A percentile compares a stretch with the other conserved stretches of the same genome.
These are phyloP conservation scores for Coregonus ussuriensis DNA, from an alignment of 2,797 vertebrate genomes.

Conservation along the genomic window DNA sequence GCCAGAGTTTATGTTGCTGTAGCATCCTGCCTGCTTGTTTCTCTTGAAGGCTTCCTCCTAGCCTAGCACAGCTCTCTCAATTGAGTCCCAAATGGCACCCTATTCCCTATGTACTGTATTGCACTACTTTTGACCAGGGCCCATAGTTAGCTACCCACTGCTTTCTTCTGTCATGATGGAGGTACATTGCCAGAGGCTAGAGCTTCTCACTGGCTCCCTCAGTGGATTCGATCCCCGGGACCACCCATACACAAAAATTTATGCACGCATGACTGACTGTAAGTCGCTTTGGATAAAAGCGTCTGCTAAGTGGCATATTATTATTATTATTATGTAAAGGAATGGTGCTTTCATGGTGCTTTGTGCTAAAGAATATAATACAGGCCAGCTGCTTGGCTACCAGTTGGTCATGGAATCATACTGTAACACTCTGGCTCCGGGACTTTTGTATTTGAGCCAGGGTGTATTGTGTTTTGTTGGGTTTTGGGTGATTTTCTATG, in stretches of 20 bases:
- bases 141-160: conserved; percentile 2
- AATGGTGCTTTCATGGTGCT: not conserved
- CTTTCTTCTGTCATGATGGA: conserved; percentile 25
- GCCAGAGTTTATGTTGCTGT: conserved; percentile 36
- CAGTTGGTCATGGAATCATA: conserved; percentile 24
- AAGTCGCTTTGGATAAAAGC: too few relatives aligned
- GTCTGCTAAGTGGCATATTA: too few relatives aligned
- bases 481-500: too few relatives aligned
- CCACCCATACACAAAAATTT: too few relatives aligned
- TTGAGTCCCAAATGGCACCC: not conserved
- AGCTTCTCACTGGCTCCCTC: conserved; percentile 19
- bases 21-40: conserved; percentile 7
- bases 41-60: conserved; percentile 33
- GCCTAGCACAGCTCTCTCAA: not conserved
- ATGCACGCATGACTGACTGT: too few relatives aligned
- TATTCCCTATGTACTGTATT: not conserved
- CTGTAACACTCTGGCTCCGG: too few relatives aligned
- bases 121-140: not conserved
- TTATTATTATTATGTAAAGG: not conserved
- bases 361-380: conserved; percentile 27
- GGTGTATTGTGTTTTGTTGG: too few relatives aligned
- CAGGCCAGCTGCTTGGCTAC: conserved; percentile 16
- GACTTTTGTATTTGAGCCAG: too few relatives aligned
- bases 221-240: too few relatives aligned
- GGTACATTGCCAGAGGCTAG: conserved; percentile 20